Percentiles rank a stretch among this genome's conserved stretches.
Evolutionary conservation across 2,888 invertebrate species (phyloP).

Genomic region (Caenorhabditis sp.): DNA sequence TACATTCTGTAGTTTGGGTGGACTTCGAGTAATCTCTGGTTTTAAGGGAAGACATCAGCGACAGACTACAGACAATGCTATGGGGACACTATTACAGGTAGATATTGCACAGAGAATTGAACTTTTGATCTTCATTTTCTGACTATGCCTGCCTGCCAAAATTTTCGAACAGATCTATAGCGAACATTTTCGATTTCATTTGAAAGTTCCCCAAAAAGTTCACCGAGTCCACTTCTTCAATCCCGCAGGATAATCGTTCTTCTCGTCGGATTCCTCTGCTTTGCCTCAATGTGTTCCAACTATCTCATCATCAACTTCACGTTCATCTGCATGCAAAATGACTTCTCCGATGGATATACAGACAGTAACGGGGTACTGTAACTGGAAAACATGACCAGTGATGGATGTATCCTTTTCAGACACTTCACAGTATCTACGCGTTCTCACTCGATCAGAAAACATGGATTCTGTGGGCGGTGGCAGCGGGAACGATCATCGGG

Average conservation of each 20-base stretch:
- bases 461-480: conserved; percentile 75
- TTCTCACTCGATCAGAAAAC: conserved; percentile 70
- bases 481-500: conserved; percentile 73
- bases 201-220: too few species aligned
- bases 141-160: too few species aligned
- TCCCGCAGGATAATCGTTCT: conserved; percentile 61
- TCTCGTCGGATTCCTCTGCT: conserved; percentile 66
- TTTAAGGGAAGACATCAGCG: background rate
- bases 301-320: conserved; percentile 76
- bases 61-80: conserved; percentile 6
- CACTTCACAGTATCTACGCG: conserved; percentile 61
- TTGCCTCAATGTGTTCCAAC: conserved; percentile 72
- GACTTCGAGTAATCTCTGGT: conserved; percentile 30
- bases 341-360: conserved; percentile 48
- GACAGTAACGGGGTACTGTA: conserved; percentile 36
- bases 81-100: conserved; percentile 45
- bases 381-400: background rate
- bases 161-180: too few species aligned
- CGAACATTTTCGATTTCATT: too few species aligned
- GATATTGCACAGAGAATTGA: background rate
- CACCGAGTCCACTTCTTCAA: too few species aligned
- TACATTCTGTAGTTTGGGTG: conserved; percentile 36
- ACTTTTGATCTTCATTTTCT: too few species aligned
- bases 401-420: conserved; percentile 21
- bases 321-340: conserved; percentile 75